Evolutionary conservation across 1,140 invertebrate species (phyloP), one percentile per base, ranked within the genome.

Genomic region (Drosophila mayri): DNA sequence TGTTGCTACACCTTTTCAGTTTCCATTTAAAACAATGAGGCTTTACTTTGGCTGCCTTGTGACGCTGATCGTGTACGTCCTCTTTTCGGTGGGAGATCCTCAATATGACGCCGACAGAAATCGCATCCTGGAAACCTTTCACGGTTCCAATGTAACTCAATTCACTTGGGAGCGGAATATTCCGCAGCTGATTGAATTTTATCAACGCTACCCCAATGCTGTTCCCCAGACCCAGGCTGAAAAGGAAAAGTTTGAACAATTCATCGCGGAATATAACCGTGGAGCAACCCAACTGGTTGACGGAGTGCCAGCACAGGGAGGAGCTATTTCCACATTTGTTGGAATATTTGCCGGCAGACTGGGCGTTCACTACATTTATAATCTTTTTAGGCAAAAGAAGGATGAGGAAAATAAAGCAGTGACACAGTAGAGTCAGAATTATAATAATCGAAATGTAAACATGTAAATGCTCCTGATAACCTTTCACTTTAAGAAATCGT

Each of bases 161-260:
- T 12, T 3, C 6, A 32, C 55, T 2, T 61, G 20, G 28, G 25
- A 18, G n/a, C 41, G 28, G 8, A 32, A 64, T 30, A 14, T 64
- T 14, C 37, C 37, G 2, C 4, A 64, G 28, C 20, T 64, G 28
- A 60, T 64, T 7, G 38, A 28, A 1, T 64, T 64, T 18, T 41
- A 64, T 32, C 61, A 16, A 3, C 54, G 54, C 5, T 60, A 64
- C 16, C 54, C 61, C 14, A 64, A 60, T 32, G 61, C 37, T 3
- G 37, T 64, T 25, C 14, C 14, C 7, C 37, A 32, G 9, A 10
- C 61, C 20, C 8, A 41, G 1, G 25, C 1, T 11, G 61, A 64
- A 1, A 64, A 32, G 20, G 14, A 32, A 14, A 18, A 64, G 30
- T 64, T 64, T 8, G 61, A 64, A 12, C 28, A 37, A 16, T 64